Evolutionary conservation across 2,888 invertebrate genomes (phyloP).

Genomic region (Ellobium chinense): DNA sequence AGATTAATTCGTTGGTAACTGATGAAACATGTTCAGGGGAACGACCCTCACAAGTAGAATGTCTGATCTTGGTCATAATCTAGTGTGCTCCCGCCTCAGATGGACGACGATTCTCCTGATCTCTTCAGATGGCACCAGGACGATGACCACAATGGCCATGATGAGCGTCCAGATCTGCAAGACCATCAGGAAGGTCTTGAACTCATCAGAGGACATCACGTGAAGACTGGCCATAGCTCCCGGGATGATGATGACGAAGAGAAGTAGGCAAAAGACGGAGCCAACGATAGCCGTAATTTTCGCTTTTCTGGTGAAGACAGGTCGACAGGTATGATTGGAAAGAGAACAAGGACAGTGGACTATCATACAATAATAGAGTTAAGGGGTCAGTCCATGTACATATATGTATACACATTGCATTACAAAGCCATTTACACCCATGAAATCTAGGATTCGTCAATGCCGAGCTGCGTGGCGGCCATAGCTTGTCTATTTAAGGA

Average conservation of each 20-base stretch:
- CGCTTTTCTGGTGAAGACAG: conserved; percentile 52
- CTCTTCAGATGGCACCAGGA: conserved; percentile 64
- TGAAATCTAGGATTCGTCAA: too few relatives aligned
- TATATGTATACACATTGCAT: too few relatives aligned
- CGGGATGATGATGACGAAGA: conserved; percentile 61
- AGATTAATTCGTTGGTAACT: too few relatives aligned
- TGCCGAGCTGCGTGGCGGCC: too few relatives aligned
- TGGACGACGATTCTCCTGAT: conserved; percentile 52
- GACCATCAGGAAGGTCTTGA: conserved; percentile 57
- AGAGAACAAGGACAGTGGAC: neutral
- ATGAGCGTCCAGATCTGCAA: conserved; percentile 60
- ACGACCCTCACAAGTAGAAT: too few relatives aligned
- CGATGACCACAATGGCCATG: conserved; percentile 58
- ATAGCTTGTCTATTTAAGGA: too few relatives aligned
- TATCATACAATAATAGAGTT: neutral
- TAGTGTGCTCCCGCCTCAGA: conserved; percentile 40
- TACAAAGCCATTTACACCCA: too few relatives aligned
- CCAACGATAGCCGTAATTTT: conserved; percentile 61
- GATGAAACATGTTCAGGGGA: too few relatives aligned
- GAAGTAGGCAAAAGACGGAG: conserved; percentile 51
- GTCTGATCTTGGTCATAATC: too few relatives aligned
- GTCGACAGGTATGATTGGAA: neutral
- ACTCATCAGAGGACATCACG: conserved; percentile 56
- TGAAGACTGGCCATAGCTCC: conserved; percentile 61
- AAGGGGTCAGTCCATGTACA: too few relatives aligned